Percentiles rank a stretch among this genome's conserved stretches.
These are phyloP conservation scores for Melanargia galathea DNA, from an alignment of 2,888 invertebrate genomes.

Conservation along the genomic window DNA sequence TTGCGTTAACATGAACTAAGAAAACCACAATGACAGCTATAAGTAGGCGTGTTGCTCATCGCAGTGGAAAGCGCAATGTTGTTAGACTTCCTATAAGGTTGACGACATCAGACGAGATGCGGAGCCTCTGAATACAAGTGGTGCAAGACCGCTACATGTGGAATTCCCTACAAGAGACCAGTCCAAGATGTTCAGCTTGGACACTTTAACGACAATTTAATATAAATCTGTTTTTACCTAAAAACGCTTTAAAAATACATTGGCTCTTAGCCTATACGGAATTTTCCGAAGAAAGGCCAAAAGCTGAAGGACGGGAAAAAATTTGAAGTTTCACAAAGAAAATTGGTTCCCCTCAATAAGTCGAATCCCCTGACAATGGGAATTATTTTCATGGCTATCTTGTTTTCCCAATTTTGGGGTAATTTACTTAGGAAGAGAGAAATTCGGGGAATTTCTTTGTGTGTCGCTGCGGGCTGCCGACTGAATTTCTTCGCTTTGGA, in stretches of 20 bases:
- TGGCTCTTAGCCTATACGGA: not conserved
- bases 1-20: too few species aligned
- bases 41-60: too few species aligned
- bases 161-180: too few species aligned
- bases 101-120: too few species aligned
- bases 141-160: too few species aligned
- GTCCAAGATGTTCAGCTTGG: too few species aligned
- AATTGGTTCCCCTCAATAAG: conserved; percentile 71
- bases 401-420: conserved; percentile 69
- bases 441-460: conserved; percentile 37
- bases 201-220: too few species aligned
- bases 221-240: too few species aligned
- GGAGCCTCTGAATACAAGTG: too few species aligned
- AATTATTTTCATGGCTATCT: conserved; percentile 70
- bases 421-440: conserved; percentile 55
- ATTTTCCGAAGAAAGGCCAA: conserved; percentile 14
- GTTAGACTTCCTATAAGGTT: too few species aligned
- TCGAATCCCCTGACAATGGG: conserved; percentile 69
- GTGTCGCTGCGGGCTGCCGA: conserved; percentile 20
- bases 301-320: conserved; percentile 37
- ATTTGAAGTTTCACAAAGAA: conserved; percentile 56
- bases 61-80: too few species aligned
- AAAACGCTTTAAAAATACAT: not conserved
- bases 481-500: conserved; percentile 28
- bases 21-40: too few species aligned